Percentiles rank a stretch among this genome's conserved stretches.
phyloP scores from a whole-genome alignment of 1,140 invertebrate species.

The Camponotus pennsylvanicus region DNA sequence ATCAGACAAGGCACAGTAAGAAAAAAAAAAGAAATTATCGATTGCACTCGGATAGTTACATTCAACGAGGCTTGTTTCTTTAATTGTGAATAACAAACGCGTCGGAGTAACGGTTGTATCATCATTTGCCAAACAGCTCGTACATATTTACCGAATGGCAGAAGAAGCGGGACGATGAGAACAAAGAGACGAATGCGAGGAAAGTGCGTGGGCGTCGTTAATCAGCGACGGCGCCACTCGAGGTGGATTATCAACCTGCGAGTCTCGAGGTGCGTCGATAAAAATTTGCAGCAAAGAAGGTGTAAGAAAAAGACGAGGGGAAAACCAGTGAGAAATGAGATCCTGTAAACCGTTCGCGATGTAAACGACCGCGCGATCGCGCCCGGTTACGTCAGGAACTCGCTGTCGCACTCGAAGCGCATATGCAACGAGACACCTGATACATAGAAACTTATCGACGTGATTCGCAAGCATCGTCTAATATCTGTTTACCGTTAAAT shows the following conservation, averaged over 20 bases:
- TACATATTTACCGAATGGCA: not conserved
- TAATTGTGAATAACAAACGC: constrained; percentile 39
- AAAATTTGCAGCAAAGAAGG: constrained; percentile 14
- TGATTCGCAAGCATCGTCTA: constrained; percentile 17
- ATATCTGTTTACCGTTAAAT: constrained; percentile 1
- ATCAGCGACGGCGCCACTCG: constrained; percentile 71
- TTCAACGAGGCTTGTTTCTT: constrained; percentile 18
- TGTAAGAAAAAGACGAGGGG: not conserved
- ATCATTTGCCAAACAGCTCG: constrained; percentile 15
- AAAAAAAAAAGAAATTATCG: not conserved
- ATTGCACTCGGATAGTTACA: not conserved
- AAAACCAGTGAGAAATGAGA: constrained; percentile 49
- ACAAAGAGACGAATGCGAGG: constrained; percentile 23
- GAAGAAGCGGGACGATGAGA: not conserved
- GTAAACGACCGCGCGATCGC: constrained; percentile 69
- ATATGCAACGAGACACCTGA: constrained; percentile 30
- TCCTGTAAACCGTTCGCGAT: constrained; percentile 62
- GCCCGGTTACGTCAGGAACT: constrained; percentile 60
- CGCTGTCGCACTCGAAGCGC: constrained; percentile 4
- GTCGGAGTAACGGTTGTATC: constrained; percentile 21
- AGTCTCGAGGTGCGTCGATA: constrained; percentile 58
- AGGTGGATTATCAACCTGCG: constrained; percentile 68
- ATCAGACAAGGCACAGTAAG: not conserved
- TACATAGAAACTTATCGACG: constrained; percentile 16
- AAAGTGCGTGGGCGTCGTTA: constrained; percentile 69